phyloP scores from a whole-genome alignment of 37 sponge, comb jelly and placozoan species.

The Spongilla lacustris region DNA sequence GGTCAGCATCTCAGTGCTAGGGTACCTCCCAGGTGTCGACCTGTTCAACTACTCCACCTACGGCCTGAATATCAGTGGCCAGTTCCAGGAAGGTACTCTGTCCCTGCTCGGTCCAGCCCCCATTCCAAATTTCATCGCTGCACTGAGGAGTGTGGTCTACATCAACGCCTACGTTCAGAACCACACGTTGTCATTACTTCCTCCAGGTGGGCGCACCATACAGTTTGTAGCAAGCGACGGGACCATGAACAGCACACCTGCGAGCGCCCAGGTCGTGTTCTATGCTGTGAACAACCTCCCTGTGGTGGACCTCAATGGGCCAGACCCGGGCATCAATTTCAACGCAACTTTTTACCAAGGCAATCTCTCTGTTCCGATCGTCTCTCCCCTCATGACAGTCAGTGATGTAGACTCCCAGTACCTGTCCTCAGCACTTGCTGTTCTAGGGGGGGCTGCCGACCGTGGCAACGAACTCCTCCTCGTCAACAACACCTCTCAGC shows the following conservation, averaged over 20 bases:
- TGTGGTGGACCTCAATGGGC: slow-evolving; percentile 60
- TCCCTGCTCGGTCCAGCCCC: slow-evolving; percentile 49
- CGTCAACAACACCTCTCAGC: neutral
- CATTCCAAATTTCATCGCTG: slow-evolving; percentile 16
- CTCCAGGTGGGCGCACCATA: slow-evolving; percentile 5
- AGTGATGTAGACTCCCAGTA: slow-evolving; percentile 57
- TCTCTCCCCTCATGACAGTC: slow-evolving; percentile 21
- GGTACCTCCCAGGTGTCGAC: slow-evolving; percentile 37
- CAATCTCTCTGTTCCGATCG: slow-evolving; percentile 4
- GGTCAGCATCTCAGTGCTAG: slow-evolving; percentile 38
- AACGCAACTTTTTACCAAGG: slow-evolving; percentile 45
- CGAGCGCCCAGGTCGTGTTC: slow-evolving; percentile 51
- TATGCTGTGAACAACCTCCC: slow-evolving; percentile 70
- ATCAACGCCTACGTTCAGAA: slow-evolving; percentile 31
- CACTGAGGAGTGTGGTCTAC: slow-evolving; percentile 32
- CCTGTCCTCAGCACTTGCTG: slow-evolving; percentile 18
- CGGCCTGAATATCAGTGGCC: slow-evolving; percentile 14
- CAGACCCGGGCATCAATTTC: slow-evolving; percentile 21
- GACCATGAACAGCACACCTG: slow-evolving; percentile 29
- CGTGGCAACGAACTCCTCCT: slow-evolving; percentile 35
- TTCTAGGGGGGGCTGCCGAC: slow-evolving; percentile 20
- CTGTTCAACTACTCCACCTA: slow-evolving; percentile 16
- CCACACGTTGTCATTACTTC: slow-evolving; percentile 32
- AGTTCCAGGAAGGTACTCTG: slow-evolving; percentile 23
- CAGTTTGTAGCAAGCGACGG: slow-evolving; percentile 62